phyloP scores from a whole-genome alignment of 2,888 invertebrate genomes.

The Melanchra persicariae region DNA sequence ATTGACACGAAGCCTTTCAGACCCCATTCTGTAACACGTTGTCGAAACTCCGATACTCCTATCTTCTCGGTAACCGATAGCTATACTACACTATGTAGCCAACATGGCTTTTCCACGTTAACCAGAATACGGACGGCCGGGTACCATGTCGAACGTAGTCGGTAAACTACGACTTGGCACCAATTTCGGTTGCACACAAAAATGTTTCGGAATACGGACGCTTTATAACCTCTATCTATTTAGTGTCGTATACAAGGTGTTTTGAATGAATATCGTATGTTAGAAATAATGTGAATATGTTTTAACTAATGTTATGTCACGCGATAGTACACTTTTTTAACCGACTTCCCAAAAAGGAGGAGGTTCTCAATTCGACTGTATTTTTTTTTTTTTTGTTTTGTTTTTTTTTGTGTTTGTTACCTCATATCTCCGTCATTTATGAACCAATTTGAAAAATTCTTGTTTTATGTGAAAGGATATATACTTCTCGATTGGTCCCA shows the following conservation, averaged over 20 bases:
- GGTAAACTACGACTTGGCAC: slow-evolving; percentile 59
- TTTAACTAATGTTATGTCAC: too few relatives aligned
- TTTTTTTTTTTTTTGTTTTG: too few relatives aligned
- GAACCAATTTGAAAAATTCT: too few relatives aligned
- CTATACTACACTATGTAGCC: neutral
- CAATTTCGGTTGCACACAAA: slow-evolving; percentile 39
- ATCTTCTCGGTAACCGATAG: neutral
- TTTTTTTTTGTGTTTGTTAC: too few relatives aligned
- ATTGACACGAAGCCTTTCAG: too few relatives aligned
- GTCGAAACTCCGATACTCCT: neutral
- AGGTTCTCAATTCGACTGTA: too few relatives aligned
- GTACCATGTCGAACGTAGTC: slow-evolving; percentile 45
- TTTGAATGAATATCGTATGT: neutral
- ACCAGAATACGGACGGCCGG: slow-evolving; percentile 20
- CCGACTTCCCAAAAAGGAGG: too few relatives aligned
- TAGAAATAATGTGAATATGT: too few relatives aligned
- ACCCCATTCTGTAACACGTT: neutral
- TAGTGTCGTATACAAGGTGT: neutral
- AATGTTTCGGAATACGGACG: slow-evolving; percentile 37
- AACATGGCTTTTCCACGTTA: slow-evolving; percentile 44
- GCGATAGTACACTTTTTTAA: too few relatives aligned
- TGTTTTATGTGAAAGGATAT: too few relatives aligned
- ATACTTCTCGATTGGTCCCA: too few relatives aligned
- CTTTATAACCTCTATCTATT: slow-evolving; percentile 6
- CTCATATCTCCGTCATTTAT: too few relatives aligned